These are phyloP conservation scores for Hirundichthys speculiger DNA, from an alignment of 2,113 vertebrate species.

Conservation along the genomic window DNA sequence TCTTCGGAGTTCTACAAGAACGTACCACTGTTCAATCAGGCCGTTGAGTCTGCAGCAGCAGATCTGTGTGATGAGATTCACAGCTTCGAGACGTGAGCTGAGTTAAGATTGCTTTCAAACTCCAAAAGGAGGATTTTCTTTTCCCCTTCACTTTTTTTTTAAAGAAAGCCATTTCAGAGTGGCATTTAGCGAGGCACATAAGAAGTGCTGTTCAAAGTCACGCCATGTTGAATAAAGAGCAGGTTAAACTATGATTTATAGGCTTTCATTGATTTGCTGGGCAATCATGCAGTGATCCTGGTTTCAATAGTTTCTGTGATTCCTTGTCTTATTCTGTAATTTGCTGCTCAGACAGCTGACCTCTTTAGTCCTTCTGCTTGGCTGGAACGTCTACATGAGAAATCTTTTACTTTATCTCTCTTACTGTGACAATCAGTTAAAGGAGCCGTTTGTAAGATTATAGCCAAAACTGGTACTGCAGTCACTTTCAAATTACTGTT, in stretches of 20 bases:
- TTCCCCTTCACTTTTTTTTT: neutral
- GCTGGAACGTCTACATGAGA: no score
- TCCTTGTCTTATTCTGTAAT: neutral
- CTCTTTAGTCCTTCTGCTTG: neutral
- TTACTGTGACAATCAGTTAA: no score
- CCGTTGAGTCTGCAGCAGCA: conserved; percentile 42
- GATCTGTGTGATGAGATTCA: conserved; percentile 56
- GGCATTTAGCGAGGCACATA: conserved; percentile 20
- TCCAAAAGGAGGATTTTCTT: neutral
- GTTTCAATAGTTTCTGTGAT: neutral
- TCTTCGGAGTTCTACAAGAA: conserved; percentile 64
- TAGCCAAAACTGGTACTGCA: no score
- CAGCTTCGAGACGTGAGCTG: conserved; percentile 41
- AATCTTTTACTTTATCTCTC: no score
- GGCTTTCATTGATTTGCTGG: conserved; percentile 8
- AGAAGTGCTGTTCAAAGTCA: conserved; percentile 11
- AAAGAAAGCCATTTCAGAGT: conserved; percentile 20
- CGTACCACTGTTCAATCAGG: conserved; percentile 47
- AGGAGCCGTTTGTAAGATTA: no score
- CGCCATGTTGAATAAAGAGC: conserved; percentile 1
- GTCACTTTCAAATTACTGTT: no score
- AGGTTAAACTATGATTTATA: conserved; percentile 25
- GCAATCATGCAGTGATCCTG: neutral
- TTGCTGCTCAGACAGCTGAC: neutral
- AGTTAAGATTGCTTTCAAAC: conserved; percentile 18